These are phyloP conservation scores for Platyrinchus mystaceus DNA, from an alignment of 2,797 vertebrate genomes.

Conservation along the genomic window DNA sequence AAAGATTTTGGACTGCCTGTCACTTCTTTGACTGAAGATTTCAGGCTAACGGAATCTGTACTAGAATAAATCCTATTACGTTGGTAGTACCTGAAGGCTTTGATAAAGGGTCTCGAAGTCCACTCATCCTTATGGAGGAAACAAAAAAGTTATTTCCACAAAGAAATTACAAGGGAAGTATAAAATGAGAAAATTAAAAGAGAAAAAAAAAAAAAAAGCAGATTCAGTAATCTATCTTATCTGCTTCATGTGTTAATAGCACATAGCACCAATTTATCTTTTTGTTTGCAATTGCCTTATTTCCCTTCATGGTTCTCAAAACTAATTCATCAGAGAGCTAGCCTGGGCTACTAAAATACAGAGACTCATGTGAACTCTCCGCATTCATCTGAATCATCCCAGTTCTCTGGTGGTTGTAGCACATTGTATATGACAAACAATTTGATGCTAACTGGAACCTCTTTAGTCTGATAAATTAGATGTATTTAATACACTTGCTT, in stretches of 20 bases:
- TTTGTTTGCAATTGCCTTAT: not conserved
- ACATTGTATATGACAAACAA: not conserved
- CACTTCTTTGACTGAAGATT: not conserved
- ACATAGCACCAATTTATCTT: not conserved
- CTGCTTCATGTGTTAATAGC: not conserved
- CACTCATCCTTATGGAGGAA: not conserved
- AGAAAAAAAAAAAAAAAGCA: not conserved
- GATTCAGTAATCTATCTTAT: not conserved
- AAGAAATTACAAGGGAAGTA: not conserved
- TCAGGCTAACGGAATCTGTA: not conserved
- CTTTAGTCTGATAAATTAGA: slow-evolving; percentile 26
- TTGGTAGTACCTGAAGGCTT: not conserved
- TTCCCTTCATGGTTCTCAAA: not conserved
- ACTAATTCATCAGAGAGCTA: not conserved
- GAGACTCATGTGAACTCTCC: not conserved
- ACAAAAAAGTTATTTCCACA: not conserved
- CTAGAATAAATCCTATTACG: not conserved
- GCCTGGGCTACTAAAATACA: not conserved
- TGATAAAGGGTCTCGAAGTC: not conserved
- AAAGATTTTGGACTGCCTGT: not conserved
- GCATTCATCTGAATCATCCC: not conserved
- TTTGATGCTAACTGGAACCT: not conserved
- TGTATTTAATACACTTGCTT: not conserved
- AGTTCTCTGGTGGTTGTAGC: not conserved
- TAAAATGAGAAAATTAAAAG: not conserved